Base-by-base conservation (phyloP, 2,888 invertebrate genomes). In the Linnaemya tessellans region DNA sequence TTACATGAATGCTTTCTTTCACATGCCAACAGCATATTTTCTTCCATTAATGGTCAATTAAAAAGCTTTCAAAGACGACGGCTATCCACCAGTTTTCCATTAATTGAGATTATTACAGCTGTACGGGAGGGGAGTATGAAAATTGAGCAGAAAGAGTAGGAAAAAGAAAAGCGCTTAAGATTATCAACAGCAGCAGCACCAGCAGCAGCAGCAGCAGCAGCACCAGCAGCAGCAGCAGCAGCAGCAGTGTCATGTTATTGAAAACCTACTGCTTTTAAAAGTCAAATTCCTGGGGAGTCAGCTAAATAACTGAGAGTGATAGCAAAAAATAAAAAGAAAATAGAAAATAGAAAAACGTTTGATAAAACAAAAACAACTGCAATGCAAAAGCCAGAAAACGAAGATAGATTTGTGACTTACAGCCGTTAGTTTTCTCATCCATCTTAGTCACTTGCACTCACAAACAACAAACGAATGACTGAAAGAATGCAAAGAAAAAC, bases 381-480 rank as follows among this genome's bases (percentile, higher is more conserved):
- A 71, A 83, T 43, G 64, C 78, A 60, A 35, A 77, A 70, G 20
- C 13, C 41, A 77, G 88, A 89, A 89, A 89, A 89, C 51, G 3
- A 54, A 85, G 82, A 82, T 79, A 82, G 82, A 86, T 86, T 84
- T 84, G 79, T 80, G 79, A 81, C 62, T 86, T 80, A 82, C 84
- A 84, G 79, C 75, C 71, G 68, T 71, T 75, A 80, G 49, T 81
- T 74, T 84, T 86, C 79, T 56, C 84, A 84, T 84, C 79, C 81
- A 86, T 79, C 84, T 86, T 82, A 74, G 81, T 79, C 81, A 84
- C 25, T 65, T 22, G 15, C 78, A 71, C 49, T 46, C 67, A 41
- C 68, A 67, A 54, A 73, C 30, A 58, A 65, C 41, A 41, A 41
- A 41, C 38, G 8, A 80, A 73, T 65, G 20, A 38, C 54, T 58